Percentiles rank a stretch among this genome's conserved stretches.
These are phyloP conservation scores for Burhinus bistriatus DNA, from an alignment of 2,113 vertebrate species.

Conservation along the genomic window DNA sequence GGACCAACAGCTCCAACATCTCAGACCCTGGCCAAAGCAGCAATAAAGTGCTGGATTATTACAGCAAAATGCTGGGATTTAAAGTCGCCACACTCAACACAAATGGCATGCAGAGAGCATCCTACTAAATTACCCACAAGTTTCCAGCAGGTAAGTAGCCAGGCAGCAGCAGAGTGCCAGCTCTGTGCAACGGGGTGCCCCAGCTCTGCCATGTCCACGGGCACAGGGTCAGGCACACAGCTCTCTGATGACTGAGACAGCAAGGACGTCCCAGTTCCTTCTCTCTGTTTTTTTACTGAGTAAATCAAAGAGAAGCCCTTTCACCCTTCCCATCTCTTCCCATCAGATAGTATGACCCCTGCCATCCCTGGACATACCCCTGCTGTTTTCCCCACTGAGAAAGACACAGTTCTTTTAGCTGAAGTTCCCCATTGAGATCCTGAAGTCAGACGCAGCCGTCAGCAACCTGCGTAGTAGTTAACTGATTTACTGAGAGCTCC, in stretches of 20 bases:
- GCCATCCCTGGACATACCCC: not conserved
- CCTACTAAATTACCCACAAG: not conserved
- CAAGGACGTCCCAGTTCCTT: not conserved
- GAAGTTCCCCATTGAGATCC: not conserved
- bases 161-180: not conserved
- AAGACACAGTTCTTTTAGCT: not conserved
- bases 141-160: not conserved
- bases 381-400: not conserved
- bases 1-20: not conserved
- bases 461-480: not conserved
- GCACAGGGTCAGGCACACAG: not conserved
- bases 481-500: not conserved
- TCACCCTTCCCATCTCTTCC: not conserved
- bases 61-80: not conserved
- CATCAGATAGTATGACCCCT: not conserved
- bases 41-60: not conserved
- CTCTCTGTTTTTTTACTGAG: not conserved
- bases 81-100: not conserved
- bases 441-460: not conserved
- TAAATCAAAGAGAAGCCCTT: not conserved
- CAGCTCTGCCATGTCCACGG: not conserved
- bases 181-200: rapidly evolving
- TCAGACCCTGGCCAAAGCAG: not conserved
- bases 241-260: not conserved
- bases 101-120: not conserved